A percentile compares a stretch with the other conserved stretches of the same genome.
Evolutionary conservation across 2,888 invertebrate species (phyloP).

Genomic region (Gibbula magus): DNA sequence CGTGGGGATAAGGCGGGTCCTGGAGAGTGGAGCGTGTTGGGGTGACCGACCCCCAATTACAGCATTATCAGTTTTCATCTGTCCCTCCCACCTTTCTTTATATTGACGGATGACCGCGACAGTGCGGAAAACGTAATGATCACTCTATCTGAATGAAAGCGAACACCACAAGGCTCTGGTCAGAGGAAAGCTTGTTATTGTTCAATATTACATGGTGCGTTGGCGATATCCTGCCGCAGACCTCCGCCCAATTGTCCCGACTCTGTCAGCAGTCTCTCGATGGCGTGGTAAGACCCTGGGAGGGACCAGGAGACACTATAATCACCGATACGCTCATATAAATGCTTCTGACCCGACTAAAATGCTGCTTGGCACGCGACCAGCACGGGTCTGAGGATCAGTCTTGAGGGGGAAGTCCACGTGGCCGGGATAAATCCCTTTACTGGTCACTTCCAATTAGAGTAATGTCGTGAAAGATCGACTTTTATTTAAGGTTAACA

Average conservation of each 20-base stretch:
- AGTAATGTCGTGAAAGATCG: conserved; percentile 1
- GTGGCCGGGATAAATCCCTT: background rate
- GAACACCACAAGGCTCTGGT: background rate
- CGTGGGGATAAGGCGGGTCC: background rate
- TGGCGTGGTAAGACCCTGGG: background rate
- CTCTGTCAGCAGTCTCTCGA: background rate
- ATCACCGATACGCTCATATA: background rate
- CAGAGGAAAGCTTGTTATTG: background rate
- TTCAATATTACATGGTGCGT: conserved; percentile 8
- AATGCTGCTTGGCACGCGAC: background rate
- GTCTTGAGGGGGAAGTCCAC: background rate
- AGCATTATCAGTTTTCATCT: background rate
- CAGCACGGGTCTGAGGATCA: background rate
- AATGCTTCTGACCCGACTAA: background rate
- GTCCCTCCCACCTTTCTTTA: background rate
- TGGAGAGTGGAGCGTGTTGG: conserved; percentile 2
- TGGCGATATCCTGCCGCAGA: background rate
- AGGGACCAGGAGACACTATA: background rate
- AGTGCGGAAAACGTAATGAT: conserved; percentile 17
- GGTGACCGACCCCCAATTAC: conserved; percentile 20
- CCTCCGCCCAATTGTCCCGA: background rate
- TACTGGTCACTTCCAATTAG: conserved; percentile 7
- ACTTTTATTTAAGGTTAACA: background rate
- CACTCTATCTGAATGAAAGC: background rate
- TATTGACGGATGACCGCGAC: conserved; percentile 15